Base-by-base conservation (phyloP, 2,888 invertebrate species). In the Tineola bisselliella region DNA sequence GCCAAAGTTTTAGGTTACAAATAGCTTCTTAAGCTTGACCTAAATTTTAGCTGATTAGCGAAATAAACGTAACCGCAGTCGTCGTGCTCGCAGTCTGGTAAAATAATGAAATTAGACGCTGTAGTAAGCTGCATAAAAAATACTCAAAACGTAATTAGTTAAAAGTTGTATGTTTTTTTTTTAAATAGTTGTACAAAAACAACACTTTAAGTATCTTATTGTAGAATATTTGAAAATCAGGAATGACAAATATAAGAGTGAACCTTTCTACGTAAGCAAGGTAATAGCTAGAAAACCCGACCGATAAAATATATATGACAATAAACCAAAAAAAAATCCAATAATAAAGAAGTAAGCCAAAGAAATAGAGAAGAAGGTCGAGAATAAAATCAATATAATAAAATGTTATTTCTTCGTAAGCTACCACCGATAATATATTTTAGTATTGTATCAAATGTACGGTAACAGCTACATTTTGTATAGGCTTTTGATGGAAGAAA, bases 321-420 rank as follows among this genome's bases (percentile, higher is more conserved):
- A 48, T 15, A 48, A 8, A 48, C 2, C 8, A 48, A 2, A n/a
- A 48, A 48, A 13, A 48, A 15, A 5, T 15, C 48, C 15, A n/a
- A 48, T 48, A 48, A 48, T 15, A 48, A 48, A 48, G n/a, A 10
- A 6, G 48, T 48, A 48, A 48, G 8, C 48, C n/a, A 48, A 13
- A 48, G 17, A 48, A 48, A 48, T 8, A 48, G 2, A 48, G 17
- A 15, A 13, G 15, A 17, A 48, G 48, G 48, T 48, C n/a, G 15
- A 15, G 15, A 48, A 48, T n/a, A 48, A 48, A 48, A 48, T 48
- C 48, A 17, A 48, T 48, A 43, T n/a, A 48, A 48, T 48, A 48
- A 48, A 48, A 48, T 48, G 48, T 48, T 48, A 48, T 48, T 48
- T 48, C 48, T 38, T n/a, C n/a, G 38, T 38, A 10, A 38, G 38